Percentiles rank a stretch among this genome's conserved stretches.
These are phyloP conservation scores for Tetranychus piercei DNA, from an alignment of 2,888 invertebrate species.

Conservation along the genomic window DNA sequence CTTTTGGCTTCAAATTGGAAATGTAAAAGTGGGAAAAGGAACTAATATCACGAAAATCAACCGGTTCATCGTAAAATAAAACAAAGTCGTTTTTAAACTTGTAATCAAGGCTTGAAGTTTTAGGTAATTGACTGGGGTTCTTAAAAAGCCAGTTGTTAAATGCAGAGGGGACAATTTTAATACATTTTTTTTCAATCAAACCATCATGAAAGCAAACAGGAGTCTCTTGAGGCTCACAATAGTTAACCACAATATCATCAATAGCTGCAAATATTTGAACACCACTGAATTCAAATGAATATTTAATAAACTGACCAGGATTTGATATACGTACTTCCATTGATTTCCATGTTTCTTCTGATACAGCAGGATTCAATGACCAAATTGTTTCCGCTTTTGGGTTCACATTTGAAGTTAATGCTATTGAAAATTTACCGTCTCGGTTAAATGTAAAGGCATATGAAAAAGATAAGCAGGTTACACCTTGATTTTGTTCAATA, in stretches of 20 bases:
- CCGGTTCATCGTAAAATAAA: neutral
- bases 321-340: neutral
- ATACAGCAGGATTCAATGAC: neutral
- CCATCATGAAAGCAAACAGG: neutral
- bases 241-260: neutral
- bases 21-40: neutral
- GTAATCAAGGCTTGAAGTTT: neutral
- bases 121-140: neutral
- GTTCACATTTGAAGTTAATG: neutral
- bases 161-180: neutral
- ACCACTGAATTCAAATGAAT: neutral
- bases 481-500: neutral
- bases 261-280: neutral
- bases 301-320: neutral
- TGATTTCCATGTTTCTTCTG: neutral
- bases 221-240: neutral
- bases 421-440: neutral
- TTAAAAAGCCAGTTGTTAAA: neutral
- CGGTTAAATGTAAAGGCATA: neutral
- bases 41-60: neutral
- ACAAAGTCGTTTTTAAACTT: neutral
- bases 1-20: neutral
- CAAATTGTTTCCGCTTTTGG: neutral
- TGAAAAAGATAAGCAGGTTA: neutral
- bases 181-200: neutral